Percentiles rank a stretch among this genome's conserved stretches.
Evolutionary conservation across 2,113 vertebrate species (phyloP).

Genomic region (Macheiramphus alcinus): DNA sequence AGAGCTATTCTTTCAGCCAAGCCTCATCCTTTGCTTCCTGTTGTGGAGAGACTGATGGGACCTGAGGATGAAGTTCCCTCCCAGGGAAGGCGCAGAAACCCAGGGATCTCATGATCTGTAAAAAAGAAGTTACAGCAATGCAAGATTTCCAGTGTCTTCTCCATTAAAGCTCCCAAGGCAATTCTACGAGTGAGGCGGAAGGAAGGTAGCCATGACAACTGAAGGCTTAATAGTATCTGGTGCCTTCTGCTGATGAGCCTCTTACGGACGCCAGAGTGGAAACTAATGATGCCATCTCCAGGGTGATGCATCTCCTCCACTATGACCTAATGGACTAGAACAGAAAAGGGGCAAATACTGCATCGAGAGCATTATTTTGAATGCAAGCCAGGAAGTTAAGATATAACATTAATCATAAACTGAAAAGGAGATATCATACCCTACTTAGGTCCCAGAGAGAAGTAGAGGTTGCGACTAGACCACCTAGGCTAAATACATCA

Average conservation of each 20-base stretch:
- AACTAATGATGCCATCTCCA: conserved; percentile 39
- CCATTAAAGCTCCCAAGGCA: conserved; percentile 49
- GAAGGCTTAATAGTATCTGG: conserved; percentile 42
- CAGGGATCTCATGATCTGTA: not conserved
- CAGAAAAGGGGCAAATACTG: not conserved
- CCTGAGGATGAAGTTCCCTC: not conserved
- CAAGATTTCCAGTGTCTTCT: conserved; percentile 35
- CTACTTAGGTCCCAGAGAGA: not conserved
- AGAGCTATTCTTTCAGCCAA: not conserved
- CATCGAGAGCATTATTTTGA: not conserved
- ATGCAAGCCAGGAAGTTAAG: not conserved
- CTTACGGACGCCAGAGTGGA: not conserved
- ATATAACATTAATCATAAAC: not conserved
- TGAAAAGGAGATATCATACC: not conserved
- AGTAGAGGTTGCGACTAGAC: not conserved
- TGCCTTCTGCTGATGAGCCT: conserved; percentile 34
- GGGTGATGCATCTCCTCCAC: not conserved
- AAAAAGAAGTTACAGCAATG: not conserved
- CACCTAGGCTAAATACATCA: not conserved
- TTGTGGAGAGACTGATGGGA: not conserved
- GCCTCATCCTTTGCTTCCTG: not conserved
- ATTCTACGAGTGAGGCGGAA: not conserved
- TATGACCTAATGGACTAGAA: not conserved
- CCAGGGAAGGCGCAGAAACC: not conserved
- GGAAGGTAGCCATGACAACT: conserved; percentile 58